phyloP scores from a whole-genome alignment of 2,113 vertebrate species.

The Python bivittatus region DNA sequence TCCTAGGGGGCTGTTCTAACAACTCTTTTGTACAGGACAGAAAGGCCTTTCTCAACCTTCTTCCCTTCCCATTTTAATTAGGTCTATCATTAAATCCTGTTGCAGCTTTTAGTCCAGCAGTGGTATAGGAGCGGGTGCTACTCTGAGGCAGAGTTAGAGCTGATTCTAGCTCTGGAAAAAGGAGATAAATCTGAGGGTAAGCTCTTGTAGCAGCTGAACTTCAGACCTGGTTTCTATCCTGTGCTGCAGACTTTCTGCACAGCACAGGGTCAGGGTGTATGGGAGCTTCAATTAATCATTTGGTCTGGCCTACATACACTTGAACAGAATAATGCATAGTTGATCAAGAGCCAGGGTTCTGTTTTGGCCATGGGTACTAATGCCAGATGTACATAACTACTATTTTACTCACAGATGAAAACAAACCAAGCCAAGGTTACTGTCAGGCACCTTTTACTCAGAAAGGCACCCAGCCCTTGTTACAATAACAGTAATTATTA shows the following conservation, averaged over 20 bases:
- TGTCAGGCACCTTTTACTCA: conserved; percentile 71
- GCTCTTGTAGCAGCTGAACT: neutral
- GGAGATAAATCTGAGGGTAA: neutral
- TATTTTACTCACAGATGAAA: conserved; percentile 72
- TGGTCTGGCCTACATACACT: conserved; percentile 70
- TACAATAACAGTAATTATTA: conserved; percentile 75
- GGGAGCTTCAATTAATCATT: conserved; percentile 28
- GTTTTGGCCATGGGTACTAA: conserved; percentile 63
- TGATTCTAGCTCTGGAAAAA: neutral
- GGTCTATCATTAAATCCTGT: neutral
- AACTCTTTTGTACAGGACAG: neutral
- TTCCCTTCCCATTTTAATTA: neutral
- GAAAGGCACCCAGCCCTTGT: conserved; percentile 60
- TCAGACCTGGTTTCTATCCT: neutral
- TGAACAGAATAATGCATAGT: conserved; percentile 57
- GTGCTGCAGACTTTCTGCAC: neutral
- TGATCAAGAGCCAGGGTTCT: conserved; percentile 61
- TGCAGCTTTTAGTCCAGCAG: neutral
- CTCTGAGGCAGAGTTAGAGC: neutral
- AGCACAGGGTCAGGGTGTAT: neutral
- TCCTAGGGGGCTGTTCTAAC: neutral
- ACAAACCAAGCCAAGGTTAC: conserved; percentile 62
- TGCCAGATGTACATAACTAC: conserved; percentile 67
- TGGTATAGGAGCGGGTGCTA: neutral
- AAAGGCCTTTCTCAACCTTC: neutral